Evolutionary conservation across 2,797 vertebrate genomes (phyloP), one percentile per base, ranked within the genome.

Genomic region (Enoplosus armatus): DNA sequence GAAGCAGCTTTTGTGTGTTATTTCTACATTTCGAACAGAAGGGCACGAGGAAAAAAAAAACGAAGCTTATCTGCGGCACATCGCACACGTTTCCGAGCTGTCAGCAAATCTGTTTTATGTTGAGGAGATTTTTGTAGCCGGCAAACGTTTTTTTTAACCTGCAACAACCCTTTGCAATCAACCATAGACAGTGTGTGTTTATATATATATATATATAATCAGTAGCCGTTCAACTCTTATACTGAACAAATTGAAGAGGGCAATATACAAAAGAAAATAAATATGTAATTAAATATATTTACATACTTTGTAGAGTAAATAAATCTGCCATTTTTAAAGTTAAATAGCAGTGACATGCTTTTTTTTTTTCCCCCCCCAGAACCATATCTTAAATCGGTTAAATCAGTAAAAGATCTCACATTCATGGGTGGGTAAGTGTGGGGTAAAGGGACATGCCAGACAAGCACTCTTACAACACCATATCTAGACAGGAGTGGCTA

Each of bases 401-500:
- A 87, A 71, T 65, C 41, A 43, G 37, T 64, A 66, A 72, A 77
- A 77, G 48, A 85, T 87, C 65, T 90, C 82, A 89, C 89, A 93
- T 93, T 92, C 87, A 75, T 85, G 82, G 81, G 76, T 79, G 87
- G 78, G 80, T 76, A 63, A 54, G 68, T 82, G 79, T 72, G 11
- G 64, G 72, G 71, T 77, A 47, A 80, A 77, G 66, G 43, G 75
- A 67, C 86, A 87, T 86, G 85, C 84, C 64, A 4, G 48, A 77
- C 55, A 63, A 82, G 63, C 79, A 75, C 37, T 80, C 68, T 37
- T 5, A 85, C 69, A 58, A 73, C 37, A 72, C 5, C 69, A 84
- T 48, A 64, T 56, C 37, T 53, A 75, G n/a, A 75, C 65, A 63
- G 76, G 66, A 74, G 68, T 55, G 62, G 75, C 65, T 70, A 56